phyloP scores from a whole-genome alignment of 2,113 vertebrate genomes.

The Piprites chloris region DNA sequence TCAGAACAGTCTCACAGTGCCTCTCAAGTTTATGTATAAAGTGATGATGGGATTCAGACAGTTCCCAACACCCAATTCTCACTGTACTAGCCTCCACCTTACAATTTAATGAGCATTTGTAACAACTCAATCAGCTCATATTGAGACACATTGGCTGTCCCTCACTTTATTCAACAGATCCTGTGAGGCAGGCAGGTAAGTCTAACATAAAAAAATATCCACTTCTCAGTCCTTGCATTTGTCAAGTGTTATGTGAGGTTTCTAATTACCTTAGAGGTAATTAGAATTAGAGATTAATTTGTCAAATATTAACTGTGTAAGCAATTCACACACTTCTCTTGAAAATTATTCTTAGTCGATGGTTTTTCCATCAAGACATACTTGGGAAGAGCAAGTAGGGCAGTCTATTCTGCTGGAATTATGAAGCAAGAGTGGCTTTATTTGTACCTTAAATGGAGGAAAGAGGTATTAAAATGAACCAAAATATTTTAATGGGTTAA shows the following conservation, averaged over 20 bases:
- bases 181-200: not conserved
- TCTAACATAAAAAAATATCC: not conserved
- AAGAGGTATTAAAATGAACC: not conserved
- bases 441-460: conserved; percentile 21
- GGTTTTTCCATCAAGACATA: conserved; percentile 31
- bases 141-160: not conserved
- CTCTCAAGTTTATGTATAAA: not conserved
- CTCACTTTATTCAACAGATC: not conserved
- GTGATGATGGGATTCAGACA: not conserved
- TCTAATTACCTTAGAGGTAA: not conserved
- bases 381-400: not conserved
- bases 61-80: not conserved
- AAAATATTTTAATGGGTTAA: not conserved
- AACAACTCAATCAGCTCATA: not conserved
- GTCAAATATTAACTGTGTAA: not conserved
- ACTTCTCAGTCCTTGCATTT: not conserved
- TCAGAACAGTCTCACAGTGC: not conserved
- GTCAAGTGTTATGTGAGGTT: not conserved
- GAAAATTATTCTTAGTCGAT: conserved; percentile 11
- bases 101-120: not conserved
- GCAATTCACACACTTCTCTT: not conserved
- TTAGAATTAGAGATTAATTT: conserved; percentile 29
- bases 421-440: not conserved
- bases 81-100: not conserved
- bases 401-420: conserved; percentile 18